These are phyloP conservation scores for Agelastica alni DNA, from an alignment of 2,888 invertebrate genomes.

Conservation along the genomic window DNA sequence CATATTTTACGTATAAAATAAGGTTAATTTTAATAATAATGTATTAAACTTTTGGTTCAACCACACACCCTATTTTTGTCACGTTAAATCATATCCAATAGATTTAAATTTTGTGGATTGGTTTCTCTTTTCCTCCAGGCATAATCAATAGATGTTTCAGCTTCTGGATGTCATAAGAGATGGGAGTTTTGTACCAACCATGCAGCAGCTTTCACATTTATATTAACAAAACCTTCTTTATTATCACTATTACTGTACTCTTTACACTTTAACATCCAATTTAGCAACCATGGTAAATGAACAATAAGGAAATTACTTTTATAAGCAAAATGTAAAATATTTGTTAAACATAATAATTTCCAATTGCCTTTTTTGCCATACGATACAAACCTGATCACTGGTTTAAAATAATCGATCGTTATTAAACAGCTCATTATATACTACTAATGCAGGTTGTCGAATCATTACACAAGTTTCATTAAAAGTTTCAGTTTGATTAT, in stretches of 20 bases:
- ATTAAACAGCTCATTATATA: slow-evolving; percentile 79
- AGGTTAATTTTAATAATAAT: too few species aligned
- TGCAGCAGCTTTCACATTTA: slow-evolving; percentile 82
- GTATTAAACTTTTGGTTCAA: too few species aligned
- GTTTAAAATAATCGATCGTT: slow-evolving; percentile 71
- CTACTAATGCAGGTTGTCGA: slow-evolving; percentile 82
- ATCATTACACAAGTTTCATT: slow-evolving; percentile 82
- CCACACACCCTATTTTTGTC: slow-evolving; percentile 83
- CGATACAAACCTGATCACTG: slow-evolving; percentile 79
- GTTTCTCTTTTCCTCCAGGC: slow-evolving; percentile 84
- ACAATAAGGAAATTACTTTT: slow-evolving; percentile 74
- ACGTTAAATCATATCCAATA: slow-evolving; percentile 76
- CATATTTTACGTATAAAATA: slow-evolving; percentile 67
- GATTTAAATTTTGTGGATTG: slow-evolving; percentile 69
- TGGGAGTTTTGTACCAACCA: slow-evolving; percentile 84
- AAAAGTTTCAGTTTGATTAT: slow-evolving; percentile 74
- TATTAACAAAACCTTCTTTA: slow-evolving; percentile 75
- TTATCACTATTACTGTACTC: slow-evolving; percentile 74
- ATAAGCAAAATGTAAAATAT: slow-evolving; percentile 80
- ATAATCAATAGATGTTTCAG: slow-evolving; percentile 71
- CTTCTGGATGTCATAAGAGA: slow-evolving; percentile 63
- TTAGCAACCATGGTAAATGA: slow-evolving; percentile 82
- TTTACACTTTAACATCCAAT: slow-evolving; percentile 75
- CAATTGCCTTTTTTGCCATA: slow-evolving; percentile 85
- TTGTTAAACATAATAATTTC: slow-evolving; percentile 78